Conservation (phyloP, 1,140 invertebrate genomes). For the Sitobion miscanthi region DNA sequence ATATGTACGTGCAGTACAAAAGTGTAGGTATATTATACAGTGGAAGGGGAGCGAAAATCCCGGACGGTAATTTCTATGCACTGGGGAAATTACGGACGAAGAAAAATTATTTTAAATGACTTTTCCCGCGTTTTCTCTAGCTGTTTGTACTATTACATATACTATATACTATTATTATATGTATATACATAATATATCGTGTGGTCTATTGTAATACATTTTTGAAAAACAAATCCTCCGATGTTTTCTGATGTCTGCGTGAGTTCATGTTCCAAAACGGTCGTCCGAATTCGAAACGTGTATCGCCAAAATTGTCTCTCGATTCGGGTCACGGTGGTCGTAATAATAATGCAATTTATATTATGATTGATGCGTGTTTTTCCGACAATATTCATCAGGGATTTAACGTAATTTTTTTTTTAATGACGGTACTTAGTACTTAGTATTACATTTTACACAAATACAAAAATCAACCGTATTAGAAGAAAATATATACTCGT, state of each 20-base stretch:
- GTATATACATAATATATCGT: neutral
- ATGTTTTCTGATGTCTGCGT: neutral
- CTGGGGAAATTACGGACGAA: conserved; percentile 47
- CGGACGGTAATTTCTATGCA: conserved; percentile 38
- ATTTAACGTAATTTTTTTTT: neutral
- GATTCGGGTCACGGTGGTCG: neutral
- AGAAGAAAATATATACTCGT: neutral
- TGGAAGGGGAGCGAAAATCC: neutral
- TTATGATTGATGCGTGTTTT: neutral
- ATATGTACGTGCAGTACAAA: neutral
- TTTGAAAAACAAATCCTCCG: neutral
- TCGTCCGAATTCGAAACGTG: neutral
- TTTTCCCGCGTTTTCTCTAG: neutral
- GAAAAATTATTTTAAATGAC: conserved; percentile 49
- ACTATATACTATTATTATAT: neutral
- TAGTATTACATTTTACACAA: neutral
- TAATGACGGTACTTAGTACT: neutral
- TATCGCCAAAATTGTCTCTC: neutral
- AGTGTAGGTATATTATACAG: neutral
- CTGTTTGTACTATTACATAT: neutral
- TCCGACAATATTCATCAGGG: neutral
- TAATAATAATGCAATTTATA: neutral
- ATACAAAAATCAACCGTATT: neutral
- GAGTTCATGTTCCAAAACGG: neutral
- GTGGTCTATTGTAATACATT: neutral